phyloP scores from a whole-genome alignment of 1,140 invertebrate genomes.

The Micrasema longulum region DNA sequence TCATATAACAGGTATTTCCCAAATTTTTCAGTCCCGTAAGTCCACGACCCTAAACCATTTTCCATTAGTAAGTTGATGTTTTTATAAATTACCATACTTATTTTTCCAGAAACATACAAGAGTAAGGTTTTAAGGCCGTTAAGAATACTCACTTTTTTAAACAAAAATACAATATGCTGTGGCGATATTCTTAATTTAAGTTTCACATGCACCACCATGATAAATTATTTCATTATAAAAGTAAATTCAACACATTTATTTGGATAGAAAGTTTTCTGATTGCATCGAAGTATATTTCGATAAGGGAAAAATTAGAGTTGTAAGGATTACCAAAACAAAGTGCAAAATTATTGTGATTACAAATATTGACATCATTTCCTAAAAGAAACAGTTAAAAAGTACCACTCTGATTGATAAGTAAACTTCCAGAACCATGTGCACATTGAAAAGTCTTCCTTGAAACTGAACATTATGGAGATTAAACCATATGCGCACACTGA shows the following conservation, averaged over 20 bases:
- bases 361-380: conserved; percentile 55
- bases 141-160: conserved; percentile 61
- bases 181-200: conserved; percentile 65
- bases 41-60: conserved; percentile 72
- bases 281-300: conserved; percentile 59
- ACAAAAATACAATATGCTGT: conserved; percentile 65
- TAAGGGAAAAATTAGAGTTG: conserved; percentile 62
- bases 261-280: not conserved
- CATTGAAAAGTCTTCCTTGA: not conserved
- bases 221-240: conserved; percentile 41
- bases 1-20: conserved; percentile 98
- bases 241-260: conserved; percentile 4
- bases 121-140: not conserved
- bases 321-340: conserved; percentile 61
- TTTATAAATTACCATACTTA: not conserved
- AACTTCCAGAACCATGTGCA: not conserved
- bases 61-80: not conserved
- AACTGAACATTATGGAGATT: not conserved
- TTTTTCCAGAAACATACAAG: not conserved
- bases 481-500: not conserved
- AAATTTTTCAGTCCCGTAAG: conserved; percentile 89
- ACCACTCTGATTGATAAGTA: not conserved
- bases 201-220: conserved; percentile 66
- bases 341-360: conserved; percentile 61
- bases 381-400: not conserved